Conservation (phyloP, 2,888 invertebrate genomes). For the Mantis religiosa region DNA sequence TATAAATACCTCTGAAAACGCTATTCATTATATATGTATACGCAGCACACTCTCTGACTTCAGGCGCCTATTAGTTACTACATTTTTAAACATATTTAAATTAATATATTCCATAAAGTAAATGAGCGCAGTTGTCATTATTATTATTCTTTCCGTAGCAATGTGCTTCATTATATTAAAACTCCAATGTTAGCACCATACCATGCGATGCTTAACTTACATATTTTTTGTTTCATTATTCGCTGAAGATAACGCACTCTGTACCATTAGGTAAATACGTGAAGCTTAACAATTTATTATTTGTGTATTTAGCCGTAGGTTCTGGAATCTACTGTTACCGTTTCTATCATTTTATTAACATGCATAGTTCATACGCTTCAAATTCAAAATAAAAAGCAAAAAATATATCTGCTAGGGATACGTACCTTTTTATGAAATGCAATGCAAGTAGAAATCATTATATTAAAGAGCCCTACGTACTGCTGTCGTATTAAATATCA, state of each 20-base stretch:
- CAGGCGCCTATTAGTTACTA: not conserved
- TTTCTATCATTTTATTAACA: no score
- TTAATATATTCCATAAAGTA: not conserved
- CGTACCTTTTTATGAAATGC: no score
- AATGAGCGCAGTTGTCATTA: not conserved
- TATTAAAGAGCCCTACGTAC: no score
- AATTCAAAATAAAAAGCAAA: no score
- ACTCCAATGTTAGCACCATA: not conserved
- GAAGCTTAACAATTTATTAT: not conserved
- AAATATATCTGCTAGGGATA: no score
- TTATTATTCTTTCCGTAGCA: not conserved
- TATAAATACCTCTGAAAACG: not conserved
- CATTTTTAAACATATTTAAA: not conserved
- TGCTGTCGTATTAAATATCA: no score
- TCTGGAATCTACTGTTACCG: not conserved
- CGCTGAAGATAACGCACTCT: not conserved
- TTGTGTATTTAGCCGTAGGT: not conserved
- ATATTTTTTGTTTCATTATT: not conserved
- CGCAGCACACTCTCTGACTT: not conserved
- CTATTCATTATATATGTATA: not conserved
- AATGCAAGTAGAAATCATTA: no score
- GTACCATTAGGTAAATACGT: not conserved
- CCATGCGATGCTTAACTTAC: not conserved
- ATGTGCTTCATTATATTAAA: not conserved
- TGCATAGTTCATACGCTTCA: no score